Evolutionary conservation across 1,140 invertebrate genomes (phyloP).

Genomic region (Cotesia chilonis): DNA sequence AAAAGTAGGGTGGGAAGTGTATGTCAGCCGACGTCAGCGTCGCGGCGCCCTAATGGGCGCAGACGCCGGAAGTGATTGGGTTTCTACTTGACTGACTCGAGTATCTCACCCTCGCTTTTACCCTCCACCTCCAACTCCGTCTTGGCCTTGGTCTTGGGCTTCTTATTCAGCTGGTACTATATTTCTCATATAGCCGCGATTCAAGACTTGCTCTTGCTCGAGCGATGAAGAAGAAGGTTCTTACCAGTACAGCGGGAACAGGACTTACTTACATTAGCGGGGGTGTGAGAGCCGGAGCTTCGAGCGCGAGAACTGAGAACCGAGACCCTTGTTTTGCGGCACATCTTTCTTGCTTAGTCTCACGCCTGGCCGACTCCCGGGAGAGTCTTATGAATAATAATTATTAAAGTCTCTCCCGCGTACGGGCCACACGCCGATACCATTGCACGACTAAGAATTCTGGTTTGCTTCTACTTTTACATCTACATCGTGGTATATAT

Average conservation of each 20-base stretch:
- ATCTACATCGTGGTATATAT: no score
- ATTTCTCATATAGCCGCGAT: no score
- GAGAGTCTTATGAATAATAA: constrained; percentile 65
- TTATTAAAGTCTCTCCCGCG: constrained; percentile 54
- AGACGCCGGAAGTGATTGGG: constrained; percentile 69
- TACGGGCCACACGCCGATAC: background rate
- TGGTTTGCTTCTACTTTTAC: no score
- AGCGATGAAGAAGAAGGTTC: background rate
- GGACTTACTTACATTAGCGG: background rate
- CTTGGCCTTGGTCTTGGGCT: constrained; percentile 35
- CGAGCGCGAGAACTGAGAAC: constrained; percentile 32
- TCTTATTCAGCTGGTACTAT: background rate
- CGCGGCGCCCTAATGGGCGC: constrained; percentile 67
- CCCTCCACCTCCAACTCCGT: constrained; percentile 29
- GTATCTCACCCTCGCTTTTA: constrained; percentile 48
- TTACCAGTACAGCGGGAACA: background rate
- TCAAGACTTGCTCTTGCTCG: no score
- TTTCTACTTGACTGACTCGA: constrained; percentile 67
- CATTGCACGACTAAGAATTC: background rate
- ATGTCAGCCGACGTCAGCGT: constrained; percentile 66
- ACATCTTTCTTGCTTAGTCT: constrained; percentile 62
- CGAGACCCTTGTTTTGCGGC: constrained; percentile 57
- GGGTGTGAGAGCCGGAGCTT: constrained; percentile 19
- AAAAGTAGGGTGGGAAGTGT: constrained; percentile 48
- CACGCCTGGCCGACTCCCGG: constrained; percentile 58